These are phyloP conservation scores for Australoheros facetus DNA, from an alignment of 2,797 vertebrate species.

Conservation along the genomic window DNA sequence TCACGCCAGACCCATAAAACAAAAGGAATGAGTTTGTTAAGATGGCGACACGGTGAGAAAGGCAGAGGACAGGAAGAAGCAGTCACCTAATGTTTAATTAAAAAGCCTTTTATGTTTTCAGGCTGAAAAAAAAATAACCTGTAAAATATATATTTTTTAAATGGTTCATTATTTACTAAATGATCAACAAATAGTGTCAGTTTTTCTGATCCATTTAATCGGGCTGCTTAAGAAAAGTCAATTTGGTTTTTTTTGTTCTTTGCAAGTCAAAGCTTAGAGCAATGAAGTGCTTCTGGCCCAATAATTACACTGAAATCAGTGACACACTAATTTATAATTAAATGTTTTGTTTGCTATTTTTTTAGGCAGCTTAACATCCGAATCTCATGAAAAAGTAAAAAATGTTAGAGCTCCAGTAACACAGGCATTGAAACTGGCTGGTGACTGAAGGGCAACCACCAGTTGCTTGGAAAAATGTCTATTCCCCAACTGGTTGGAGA, in stretches of 20 bases:
- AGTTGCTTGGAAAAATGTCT: not conserved
- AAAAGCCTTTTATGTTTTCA: not conserved
- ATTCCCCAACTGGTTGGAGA: not conserved
- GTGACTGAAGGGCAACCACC: fast-evolving
- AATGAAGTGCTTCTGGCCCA: not conserved
- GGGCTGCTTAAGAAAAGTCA: not conserved
- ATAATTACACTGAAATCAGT: not conserved
- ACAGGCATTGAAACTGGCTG: not conserved
- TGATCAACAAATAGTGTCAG: not conserved
- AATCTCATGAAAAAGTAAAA: not conserved
- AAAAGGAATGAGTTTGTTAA: not conserved
- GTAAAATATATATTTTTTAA: not conserved
- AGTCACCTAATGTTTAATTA: not conserved
- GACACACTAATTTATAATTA: not conserved
- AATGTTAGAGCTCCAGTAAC: not conserved
- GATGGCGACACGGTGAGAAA: not conserved
- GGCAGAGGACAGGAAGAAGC: not conserved
- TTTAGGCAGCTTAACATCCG: not conserved
- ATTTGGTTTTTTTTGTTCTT: not conserved
- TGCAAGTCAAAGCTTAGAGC: not conserved
- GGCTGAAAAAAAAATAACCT: not conserved
- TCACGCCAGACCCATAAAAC: not conserved
- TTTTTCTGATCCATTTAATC: not conserved
- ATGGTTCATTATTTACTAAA: not conserved
- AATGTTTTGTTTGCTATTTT: not conserved